Conservation (phyloP, 2,113 vertebrate species). For the Agelaius phoeniceus region DNA sequence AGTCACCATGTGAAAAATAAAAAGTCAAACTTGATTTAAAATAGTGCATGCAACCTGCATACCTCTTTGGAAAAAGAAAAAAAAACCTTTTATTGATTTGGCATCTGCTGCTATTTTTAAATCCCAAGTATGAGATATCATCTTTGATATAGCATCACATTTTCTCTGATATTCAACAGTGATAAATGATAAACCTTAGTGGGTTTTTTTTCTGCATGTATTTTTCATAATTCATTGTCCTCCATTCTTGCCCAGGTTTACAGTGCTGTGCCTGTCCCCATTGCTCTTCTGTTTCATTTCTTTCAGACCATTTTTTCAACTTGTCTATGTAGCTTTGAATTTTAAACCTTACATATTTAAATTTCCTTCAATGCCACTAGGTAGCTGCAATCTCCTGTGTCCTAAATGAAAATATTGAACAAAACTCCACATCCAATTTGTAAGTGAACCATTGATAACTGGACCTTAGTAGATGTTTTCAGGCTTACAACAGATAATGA, state of each 20-base stretch:
- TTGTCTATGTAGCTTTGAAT: background rate
- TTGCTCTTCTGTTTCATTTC: background rate
- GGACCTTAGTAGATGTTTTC: background rate
- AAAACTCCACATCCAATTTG: background rate
- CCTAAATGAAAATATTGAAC: background rate
- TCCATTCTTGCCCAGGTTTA: background rate
- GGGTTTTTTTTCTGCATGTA: rapidly evolving
- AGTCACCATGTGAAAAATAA: background rate
- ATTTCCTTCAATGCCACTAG: background rate
- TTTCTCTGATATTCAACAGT: background rate
- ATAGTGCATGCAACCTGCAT: background rate
- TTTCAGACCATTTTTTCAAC: background rate
- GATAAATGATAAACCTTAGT: background rate
- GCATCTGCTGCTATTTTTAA: background rate
- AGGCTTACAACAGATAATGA: background rate
- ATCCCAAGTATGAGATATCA: background rate
- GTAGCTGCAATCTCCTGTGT: background rate
- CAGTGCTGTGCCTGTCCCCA: background rate
- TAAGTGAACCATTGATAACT: background rate
- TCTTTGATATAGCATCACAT: background rate
- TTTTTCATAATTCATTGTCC: background rate
- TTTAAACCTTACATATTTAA: background rate
- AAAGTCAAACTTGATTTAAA: background rate
- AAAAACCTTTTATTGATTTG: background rate
- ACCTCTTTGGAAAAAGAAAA: rapidly evolving